Conservation (phyloP, 2,888 invertebrate genomes). For the Nasonia oneida region DNA sequence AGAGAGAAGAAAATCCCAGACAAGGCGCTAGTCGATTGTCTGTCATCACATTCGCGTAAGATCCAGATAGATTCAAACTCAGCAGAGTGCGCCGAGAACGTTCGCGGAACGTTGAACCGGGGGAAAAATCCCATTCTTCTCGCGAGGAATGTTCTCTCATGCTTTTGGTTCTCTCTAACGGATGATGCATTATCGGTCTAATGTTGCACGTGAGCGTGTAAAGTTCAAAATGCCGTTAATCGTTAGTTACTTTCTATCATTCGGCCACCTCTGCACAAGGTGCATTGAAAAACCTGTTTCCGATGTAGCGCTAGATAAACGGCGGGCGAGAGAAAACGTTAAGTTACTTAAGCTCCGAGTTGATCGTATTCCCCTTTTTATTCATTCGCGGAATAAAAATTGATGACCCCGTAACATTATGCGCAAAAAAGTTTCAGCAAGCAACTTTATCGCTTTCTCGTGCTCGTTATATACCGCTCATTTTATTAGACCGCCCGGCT, state of each 20-base stretch:
- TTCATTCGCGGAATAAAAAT: neutral
- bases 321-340: neutral
- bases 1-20: constrained; percentile 82
- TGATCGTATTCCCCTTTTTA: neutral
- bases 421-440: neutral
- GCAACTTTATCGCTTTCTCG: neutral
- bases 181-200: constrained; percentile 7
- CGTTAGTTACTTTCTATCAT: constrained; percentile 39
- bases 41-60: constrained; percentile 85
- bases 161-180: neutral
- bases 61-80: constrained; percentile 62
- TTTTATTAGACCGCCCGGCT: neutral
- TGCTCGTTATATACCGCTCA: neutral
- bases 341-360: neutral
- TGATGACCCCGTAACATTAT: neutral
- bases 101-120: too few relatives aligned
- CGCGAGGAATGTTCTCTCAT: neutral
- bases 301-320: constrained; percentile 24
- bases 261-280: neutral
- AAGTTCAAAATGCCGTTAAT: constrained; percentile 12
- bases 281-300: constrained; percentile 42
- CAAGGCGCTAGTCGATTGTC: constrained; percentile 84
- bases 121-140: neutral
- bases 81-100: too few relatives aligned
- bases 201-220: constrained; percentile 3